Evolutionary conservation across 2,888 invertebrate genomes (phyloP), one percentile per base, ranked within the genome.

Genomic region (Xanthorhoe spadicearia): DNA sequence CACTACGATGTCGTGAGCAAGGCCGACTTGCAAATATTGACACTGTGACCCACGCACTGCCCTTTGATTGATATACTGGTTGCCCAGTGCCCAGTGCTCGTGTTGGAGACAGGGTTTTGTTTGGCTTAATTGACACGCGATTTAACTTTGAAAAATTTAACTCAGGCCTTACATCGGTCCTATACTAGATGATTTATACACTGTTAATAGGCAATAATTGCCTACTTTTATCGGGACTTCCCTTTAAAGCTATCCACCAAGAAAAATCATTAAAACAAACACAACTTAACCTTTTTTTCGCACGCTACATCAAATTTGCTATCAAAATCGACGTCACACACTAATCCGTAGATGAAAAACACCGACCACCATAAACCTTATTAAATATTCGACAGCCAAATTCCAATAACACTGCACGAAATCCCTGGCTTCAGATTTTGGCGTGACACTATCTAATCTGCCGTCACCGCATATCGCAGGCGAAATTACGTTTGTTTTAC

Each of bases 401-500:
- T 83, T 85, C 85, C 88, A 92, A 92, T 90, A 92, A 88, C 85
- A 79, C 72, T 69, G 63, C 69, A 76, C 78, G 81, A 89, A 91
- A 91, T 91, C 92, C 91, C 88, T 87, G 88, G 86, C 89, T 87
- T 86, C 92, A 92, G 92, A 92, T 92, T 92, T 91, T 75, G 87
- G 86, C 77, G 73, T 86, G 90, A 88, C 87, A 83, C 32, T 88
- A 92, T 90, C 90, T 91, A 85, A 93, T 91, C 91, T 68, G 52
- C 65, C 83, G 87, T 87, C 87, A 85, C 80, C 78, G 77, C 78
- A 70, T 92, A 91, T 91, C 90, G 82, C 79, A 76, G 80, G 84
- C 89, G 78, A 92, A 92, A 92, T 93, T 92, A 90, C 88, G 86
- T 87, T 88, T 92, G 92, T 93, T 93, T 93, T 93, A 93, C 86